Conservation (phyloP, 1,140 invertebrate species). For the Diplogasteroides magnus region DNA sequence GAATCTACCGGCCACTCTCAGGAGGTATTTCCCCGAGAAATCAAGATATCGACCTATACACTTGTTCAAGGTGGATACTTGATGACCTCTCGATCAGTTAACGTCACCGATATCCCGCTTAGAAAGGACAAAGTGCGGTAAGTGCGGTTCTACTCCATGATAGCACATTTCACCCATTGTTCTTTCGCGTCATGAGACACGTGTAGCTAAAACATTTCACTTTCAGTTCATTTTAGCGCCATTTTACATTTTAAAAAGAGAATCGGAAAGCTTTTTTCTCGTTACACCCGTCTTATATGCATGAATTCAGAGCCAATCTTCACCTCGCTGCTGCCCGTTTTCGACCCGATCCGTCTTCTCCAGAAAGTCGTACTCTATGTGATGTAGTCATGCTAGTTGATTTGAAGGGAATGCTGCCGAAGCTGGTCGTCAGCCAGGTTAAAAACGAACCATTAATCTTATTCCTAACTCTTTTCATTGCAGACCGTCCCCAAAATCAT, state of each 20-base stretch:
- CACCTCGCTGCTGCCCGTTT: conserved; percentile 21
- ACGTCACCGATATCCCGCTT: conserved; percentile 13
- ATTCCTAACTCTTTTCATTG: neutral
- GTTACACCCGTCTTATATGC: no score
- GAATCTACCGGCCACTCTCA: conserved; percentile 22
- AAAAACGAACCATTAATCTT: neutral
- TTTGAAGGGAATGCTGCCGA: no score
- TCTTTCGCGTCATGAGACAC: neutral
- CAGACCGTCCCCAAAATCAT: conserved; percentile 18
- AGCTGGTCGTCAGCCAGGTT: conserved; percentile 26
- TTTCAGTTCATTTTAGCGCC: no score
- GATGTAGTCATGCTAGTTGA: conserved; percentile 28
- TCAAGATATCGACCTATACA: no score
- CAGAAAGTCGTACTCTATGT: conserved; percentile 10
- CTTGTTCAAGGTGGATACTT: conserved; percentile 12
- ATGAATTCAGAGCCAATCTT: conserved; percentile 18
- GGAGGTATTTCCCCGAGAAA: no score
- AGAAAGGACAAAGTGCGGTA: conserved; percentile 26
- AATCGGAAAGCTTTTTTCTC: no score
- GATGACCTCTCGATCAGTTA: conserved; percentile 18
- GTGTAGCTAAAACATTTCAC: neutral
- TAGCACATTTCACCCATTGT: neutral
- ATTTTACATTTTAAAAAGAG: no score
- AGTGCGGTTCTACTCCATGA: neutral
- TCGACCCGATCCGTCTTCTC: conserved; percentile 11